phyloP scores from a whole-genome alignment of 2,888 invertebrate genomes.

The Cheilosia urbana region DNA sequence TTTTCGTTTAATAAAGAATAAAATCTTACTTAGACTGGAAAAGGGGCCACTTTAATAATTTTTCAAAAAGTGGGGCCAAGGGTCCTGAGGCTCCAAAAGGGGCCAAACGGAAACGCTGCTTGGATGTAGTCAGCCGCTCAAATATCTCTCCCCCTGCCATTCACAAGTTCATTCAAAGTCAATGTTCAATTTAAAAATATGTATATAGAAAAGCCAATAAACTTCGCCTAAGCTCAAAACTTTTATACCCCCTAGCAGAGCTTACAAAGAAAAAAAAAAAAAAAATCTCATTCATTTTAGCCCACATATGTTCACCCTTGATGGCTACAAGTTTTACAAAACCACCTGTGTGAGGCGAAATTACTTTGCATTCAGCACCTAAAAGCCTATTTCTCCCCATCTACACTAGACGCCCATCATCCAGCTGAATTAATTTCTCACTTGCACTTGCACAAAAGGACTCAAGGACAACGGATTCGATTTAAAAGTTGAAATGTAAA shows the following conservation, averaged over 20 bases:
- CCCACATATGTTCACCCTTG: slow-evolving; percentile 8
- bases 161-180: too few species aligned
- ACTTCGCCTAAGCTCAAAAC: slow-evolving; percentile 7
- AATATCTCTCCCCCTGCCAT: not conserved
- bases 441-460: slow-evolving; percentile 50
- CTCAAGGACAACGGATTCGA: slow-evolving; percentile 52
- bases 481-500: slow-evolving; percentile 68
- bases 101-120: too few species aligned
- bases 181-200: slow-evolving; percentile 6
- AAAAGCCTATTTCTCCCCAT: not conserved
- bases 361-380: not conserved
- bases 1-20: too few species aligned
- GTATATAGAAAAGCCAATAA: slow-evolving; percentile 3
- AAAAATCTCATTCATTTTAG: not conserved
- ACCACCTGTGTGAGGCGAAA: slow-evolving; percentile 25
- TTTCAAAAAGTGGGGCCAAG: too few species aligned
- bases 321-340: not conserved
- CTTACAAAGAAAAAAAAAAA: not conserved
- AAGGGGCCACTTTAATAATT: too few species aligned
- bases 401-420: too few species aligned
- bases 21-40: too few species aligned
- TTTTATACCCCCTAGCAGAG: not conserved
- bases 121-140: not conserved
- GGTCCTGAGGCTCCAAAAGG: too few species aligned
- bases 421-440: slow-evolving; percentile 35